phyloP scores from a whole-genome alignment of 2,888 invertebrate species.

The Morpho achilles region DNA sequence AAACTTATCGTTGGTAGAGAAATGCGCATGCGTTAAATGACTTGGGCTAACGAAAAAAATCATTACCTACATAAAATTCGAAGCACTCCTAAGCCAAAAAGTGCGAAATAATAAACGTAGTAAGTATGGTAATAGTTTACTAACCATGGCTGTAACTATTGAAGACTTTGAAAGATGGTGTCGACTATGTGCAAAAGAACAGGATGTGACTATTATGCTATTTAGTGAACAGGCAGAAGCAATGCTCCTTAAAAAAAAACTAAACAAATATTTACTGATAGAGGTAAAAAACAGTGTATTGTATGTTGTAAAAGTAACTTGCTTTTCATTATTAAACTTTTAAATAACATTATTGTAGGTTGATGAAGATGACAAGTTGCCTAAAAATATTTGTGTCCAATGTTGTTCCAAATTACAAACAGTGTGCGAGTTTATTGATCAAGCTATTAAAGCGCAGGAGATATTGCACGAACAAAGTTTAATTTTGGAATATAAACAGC shows the following conservation, averaged over 20 bases:
- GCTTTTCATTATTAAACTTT: not conserved
- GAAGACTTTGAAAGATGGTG: slow-evolving; percentile 72
- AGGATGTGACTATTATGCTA: slow-evolving; percentile 80
- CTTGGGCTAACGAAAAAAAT: slow-evolving; percentile 46
- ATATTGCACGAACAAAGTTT: slow-evolving; percentile 65
- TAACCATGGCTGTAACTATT: slow-evolving; percentile 15
- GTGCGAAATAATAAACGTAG: not conserved
- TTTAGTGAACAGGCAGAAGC: slow-evolving; percentile 83
- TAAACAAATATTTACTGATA: slow-evolving; percentile 83
- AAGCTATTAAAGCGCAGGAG: slow-evolving; percentile 82
- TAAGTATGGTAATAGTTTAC: not conserved
- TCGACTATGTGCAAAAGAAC: slow-evolving; percentile 82
- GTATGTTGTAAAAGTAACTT: slow-evolving; percentile 7
- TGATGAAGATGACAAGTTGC: slow-evolving; percentile 81
- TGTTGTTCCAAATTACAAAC: slow-evolving; percentile 82
- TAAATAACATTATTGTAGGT: slow-evolving; percentile 62
- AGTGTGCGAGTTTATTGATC: slow-evolving; percentile 83
- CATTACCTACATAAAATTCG: slow-evolving; percentile 38
- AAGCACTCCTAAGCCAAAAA: slow-evolving; percentile 3
- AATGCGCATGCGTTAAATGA: slow-evolving; percentile 32
- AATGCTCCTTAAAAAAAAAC: slow-evolving; percentile 82
- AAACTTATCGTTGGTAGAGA: slow-evolving; percentile 34
- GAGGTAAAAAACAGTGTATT: slow-evolving; percentile 62
- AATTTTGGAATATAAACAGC: slow-evolving; percentile 40
- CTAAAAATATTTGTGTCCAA: slow-evolving; percentile 83